Percentiles rank a stretch among this genome's conserved stretches.
Evolutionary conservation across 2,888 invertebrate genomes (phyloP).

Genomic region (Amiota mariae): DNA sequence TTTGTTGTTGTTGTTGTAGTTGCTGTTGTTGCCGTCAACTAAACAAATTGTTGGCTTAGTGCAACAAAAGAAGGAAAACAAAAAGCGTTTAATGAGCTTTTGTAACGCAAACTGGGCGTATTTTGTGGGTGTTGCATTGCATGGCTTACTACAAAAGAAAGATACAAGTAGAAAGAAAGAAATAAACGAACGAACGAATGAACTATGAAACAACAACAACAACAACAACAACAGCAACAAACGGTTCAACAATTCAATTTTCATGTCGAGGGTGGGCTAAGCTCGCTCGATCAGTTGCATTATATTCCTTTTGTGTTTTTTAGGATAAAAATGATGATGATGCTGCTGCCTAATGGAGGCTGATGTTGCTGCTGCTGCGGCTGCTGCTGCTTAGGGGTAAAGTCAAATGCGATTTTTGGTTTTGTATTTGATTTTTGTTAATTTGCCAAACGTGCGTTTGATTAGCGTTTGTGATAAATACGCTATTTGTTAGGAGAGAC

Average conservation of each 20-base stretch:
- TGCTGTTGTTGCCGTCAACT: constrained; percentile 28
- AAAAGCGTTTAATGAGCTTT: constrained; percentile 1
- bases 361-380: too few relatives aligned
- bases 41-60: constrained; percentile 49
- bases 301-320: not conserved
- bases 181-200: too few relatives aligned
- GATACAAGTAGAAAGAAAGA: not conserved
- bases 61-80: not conserved
- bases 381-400: not conserved
- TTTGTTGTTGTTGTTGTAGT: not conserved
- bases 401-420: not conserved
- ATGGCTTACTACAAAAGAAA: not conserved
- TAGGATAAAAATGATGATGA: not conserved
- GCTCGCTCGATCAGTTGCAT: not conserved
- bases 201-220: constrained; percentile 28
- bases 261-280: constrained; percentile 14
- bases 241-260: constrained; percentile 41
- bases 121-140: constrained; percentile 7
- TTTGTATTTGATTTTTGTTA: not conserved
- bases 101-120: constrained; percentile 19
- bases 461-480: not conserved
- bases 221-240: constrained; percentile 34
- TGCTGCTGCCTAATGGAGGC: too few relatives aligned
- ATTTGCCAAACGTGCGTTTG: constrained; percentile 16
- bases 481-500: too few relatives aligned